These are phyloP conservation scores for Rhagoletis pomonella DNA, from an alignment of 1,140 invertebrate species.

Conservation along the genomic window DNA sequence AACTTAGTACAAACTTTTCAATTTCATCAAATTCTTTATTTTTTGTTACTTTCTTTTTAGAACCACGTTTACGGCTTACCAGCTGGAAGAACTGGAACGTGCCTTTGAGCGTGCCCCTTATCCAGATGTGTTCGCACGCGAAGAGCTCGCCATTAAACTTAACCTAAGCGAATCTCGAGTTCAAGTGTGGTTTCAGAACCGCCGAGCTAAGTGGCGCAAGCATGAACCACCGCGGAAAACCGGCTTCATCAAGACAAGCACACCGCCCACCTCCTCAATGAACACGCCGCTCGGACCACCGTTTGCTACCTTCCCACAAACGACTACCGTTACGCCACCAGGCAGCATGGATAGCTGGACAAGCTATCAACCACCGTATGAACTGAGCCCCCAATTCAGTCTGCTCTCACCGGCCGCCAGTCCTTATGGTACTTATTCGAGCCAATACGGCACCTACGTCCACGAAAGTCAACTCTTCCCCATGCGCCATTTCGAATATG, in stretches of 20 bases:
- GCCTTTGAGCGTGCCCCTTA: slow-evolving; percentile 97
- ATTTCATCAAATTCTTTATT: no score
- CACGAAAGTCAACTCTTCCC: slow-evolving; percentile 72
- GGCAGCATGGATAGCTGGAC: slow-evolving; percentile 82
- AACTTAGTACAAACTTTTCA: no score
- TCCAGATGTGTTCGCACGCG: slow-evolving; percentile 96
- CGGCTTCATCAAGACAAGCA: slow-evolving; percentile 82
- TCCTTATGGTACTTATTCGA: slow-evolving; percentile 76
- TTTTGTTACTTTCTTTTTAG: slow-evolving; percentile 79
- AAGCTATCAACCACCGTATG: slow-evolving; percentile 84
- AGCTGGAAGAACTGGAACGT: slow-evolving; percentile 94
- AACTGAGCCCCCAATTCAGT: slow-evolving; percentile 82
- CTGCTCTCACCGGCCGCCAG: slow-evolving; percentile 82
- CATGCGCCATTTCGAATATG: slow-evolving; percentile 72
- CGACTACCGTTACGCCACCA: slow-evolving; percentile 78
- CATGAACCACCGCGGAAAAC: slow-evolving; percentile 97
- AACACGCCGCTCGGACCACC: slow-evolving; percentile 80
- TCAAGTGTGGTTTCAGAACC: slow-evolving; percentile 89
- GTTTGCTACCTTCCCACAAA: slow-evolving; percentile 78
- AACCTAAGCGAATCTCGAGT: slow-evolving; percentile 94
- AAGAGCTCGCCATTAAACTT: slow-evolving; percentile 93
- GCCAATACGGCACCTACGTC: slow-evolving; percentile 73
- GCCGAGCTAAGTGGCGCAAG: slow-evolving; percentile 98
- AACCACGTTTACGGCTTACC: slow-evolving; percentile 97
- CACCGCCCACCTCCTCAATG: slow-evolving; percentile 76